A percentile compares a stretch with the other conserved stretches of the same genome.
Conservation (phyloP, 2,888 invertebrate genomes). For the Tenthredo notha region DNA sequence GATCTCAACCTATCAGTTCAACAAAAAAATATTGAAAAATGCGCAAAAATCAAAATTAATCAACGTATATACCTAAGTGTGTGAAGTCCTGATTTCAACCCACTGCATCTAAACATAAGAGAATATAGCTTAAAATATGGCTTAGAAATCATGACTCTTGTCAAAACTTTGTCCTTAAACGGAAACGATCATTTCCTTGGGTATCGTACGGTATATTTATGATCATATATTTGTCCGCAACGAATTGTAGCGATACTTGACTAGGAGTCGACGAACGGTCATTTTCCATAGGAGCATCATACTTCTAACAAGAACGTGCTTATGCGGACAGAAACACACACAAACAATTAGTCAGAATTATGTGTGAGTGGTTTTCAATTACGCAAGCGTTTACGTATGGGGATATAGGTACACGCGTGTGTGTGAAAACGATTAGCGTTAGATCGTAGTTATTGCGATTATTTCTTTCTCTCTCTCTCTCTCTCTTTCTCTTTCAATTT, state of each 20-base stretch:
- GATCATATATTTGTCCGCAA: constrained; percentile 1
- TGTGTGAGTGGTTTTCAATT: constrained; percentile 50
- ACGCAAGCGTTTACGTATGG: neutral
- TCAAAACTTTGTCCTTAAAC: neutral
- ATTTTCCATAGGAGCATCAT: constrained; percentile 54
- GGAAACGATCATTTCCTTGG: neutral
- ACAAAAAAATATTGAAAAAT: too few species aligned
- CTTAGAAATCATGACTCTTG: too few species aligned
- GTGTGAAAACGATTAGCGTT: constrained; percentile 51
- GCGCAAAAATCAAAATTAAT: too few species aligned
- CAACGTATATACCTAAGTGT: too few species aligned
- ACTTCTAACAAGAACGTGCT: neutral
- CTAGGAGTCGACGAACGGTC: constrained; percentile 54
- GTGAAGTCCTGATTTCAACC: too few species aligned
- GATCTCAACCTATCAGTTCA: too few species aligned
- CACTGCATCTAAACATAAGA: too few species aligned
- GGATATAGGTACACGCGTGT: constrained; percentile 35
- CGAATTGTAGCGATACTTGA: neutral
- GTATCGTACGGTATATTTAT: neutral
- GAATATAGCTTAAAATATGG: too few species aligned
- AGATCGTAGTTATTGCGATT: constrained; percentile 15
- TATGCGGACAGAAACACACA: constrained; percentile 40
- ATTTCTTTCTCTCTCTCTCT: constrained; percentile 29
- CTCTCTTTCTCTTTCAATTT: constrained; percentile 48
- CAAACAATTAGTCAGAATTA: constrained; percentile 12